Percentiles rank a stretch among this genome's conserved stretches.
Evolutionary conservation across 2,113 vertebrate genomes (phyloP).

Genomic region (Oenanthe oenanthe): DNA sequence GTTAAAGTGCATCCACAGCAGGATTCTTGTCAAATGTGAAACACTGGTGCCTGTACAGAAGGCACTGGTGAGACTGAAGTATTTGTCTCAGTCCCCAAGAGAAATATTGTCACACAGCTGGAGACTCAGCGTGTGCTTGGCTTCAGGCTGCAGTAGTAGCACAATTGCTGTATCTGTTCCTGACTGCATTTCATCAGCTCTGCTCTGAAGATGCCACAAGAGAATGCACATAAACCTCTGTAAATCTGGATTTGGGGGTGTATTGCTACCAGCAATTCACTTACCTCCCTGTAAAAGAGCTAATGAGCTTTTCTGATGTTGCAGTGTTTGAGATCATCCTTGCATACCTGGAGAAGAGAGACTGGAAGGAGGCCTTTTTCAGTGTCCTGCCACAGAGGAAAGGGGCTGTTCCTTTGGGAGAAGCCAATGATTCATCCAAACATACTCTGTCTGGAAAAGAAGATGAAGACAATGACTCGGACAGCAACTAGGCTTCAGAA

Average conservation of each 20-base stretch:
- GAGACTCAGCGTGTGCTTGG: not conserved
- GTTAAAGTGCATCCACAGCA: not conserved
- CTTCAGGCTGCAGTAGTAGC: not conserved
- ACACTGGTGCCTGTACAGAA: not conserved
- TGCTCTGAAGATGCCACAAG: not conserved
- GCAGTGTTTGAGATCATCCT: conserved; percentile 98
- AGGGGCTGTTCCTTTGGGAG: conserved; percentile 83
- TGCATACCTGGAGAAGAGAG: conserved; percentile 87
- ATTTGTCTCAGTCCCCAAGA: not conserved
- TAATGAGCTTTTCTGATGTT: conserved; percentile 41
- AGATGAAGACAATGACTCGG: not conserved
- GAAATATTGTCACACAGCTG: not conserved
- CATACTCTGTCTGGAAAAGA: not conserved
- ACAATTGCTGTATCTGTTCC: not conserved
- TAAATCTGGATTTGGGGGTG: not conserved
- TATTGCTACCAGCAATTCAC: not conserved
- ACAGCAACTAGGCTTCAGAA: conserved; percentile 54
- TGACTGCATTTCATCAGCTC: not conserved
- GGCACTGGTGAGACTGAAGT: not conserved
- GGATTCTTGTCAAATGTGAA: not conserved
- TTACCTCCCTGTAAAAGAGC: not conserved
- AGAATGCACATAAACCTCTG: not conserved
- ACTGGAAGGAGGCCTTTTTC: conserved; percentile 96
- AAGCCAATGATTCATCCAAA: conserved; percentile 19
- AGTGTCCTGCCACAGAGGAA: conserved; percentile 91